Base-by-base conservation (phyloP, 2,113 vertebrate species). In the Peromyscus californicus region DNA sequence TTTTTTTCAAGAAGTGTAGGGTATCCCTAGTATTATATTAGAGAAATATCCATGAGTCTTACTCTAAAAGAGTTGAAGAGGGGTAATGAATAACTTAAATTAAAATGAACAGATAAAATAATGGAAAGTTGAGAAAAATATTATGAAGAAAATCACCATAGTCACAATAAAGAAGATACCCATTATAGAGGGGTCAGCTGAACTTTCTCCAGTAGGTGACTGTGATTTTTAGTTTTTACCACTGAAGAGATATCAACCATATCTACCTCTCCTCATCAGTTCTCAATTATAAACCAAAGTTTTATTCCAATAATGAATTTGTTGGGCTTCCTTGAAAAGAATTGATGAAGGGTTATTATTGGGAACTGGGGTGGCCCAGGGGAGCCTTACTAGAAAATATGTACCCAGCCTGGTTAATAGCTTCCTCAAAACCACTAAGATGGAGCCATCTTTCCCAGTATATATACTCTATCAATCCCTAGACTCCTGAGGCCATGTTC, bases 161-260 rank as follows among this genome's bases (percentile, higher is more conserved):
- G 21, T 16, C 48, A 26, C 65, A 31, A 92, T 4, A 89, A 29
- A 78, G 51, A 89, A 86, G 16, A 15, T 75, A 86, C 1, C 6
- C n/a, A 63, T 9, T 78, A 0, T 83, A n/a, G 54, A 89, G 36
- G 31, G 6, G 7, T 74, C 26, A 91, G 57, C 22, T 76, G 13
- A 54, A 94, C 65, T 95, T 95, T 89, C n/a, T 83, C 33, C 39
- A 90, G 76, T 19, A 86, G 11, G 31, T 94, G 61, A 84, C 22
- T 65, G 16, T 31, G 45, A 42, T 17, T 65, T 63, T 61, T 61
- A 26, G 4, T 12, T 85, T 85, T 65, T 45, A 33, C 8, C 31
- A 29, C 26, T 45, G 0, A 42, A 45, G 4, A 8, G 39, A 45
- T 65, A 42, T 31, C 15, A 31, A 45, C 15, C 65, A 85, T 33